Percentiles rank a stretch among this genome's conserved stretches.
These are phyloP conservation scores for Sandelia bainsii DNA, from an alignment of 2,797 vertebrate species.

Conservation along the genomic window DNA sequence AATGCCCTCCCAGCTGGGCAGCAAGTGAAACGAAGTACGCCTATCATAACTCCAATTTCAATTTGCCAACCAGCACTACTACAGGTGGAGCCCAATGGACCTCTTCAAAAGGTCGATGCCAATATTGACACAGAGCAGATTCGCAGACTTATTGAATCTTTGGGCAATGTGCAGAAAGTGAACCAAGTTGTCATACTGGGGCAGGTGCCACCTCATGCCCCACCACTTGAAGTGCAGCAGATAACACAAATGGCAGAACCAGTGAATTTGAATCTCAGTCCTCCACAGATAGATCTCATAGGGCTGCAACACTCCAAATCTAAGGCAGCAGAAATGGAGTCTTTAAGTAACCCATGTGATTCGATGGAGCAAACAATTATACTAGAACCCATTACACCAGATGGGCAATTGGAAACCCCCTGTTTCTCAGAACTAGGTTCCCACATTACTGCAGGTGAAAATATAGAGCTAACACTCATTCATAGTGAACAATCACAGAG, in stretches of 20 bases:
- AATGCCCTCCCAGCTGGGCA: conserved; percentile 20
- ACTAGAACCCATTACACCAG: conserved; percentile 78
- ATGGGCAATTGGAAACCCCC: conserved; percentile 70
- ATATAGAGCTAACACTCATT: conserved; percentile 57
- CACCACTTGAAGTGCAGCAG: conserved; percentile 72
- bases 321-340: conserved; percentile 34
- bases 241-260: conserved; percentile 58
- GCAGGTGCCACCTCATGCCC: conserved; percentile 77
- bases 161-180: conserved; percentile 86
- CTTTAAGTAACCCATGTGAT: conserved; percentile 49
- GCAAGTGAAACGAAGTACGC: conserved; percentile 55
- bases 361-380: conserved; percentile 77
- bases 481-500: conserved; percentile 39
- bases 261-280: conserved; percentile 44
- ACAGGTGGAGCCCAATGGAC: conserved; percentile 78
- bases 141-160: conserved; percentile 83
- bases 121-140: conserved; percentile 86
- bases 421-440: conserved; percentile 64
- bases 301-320: conserved; percentile 52
- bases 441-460: conserved; percentile 47
- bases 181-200: conserved; percentile 85
- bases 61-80: conserved; percentile 72
- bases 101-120: conserved; percentile 81
- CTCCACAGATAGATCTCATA: conserved; percentile 62
- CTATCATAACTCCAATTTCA: conserved; percentile 76